Evolutionary conservation across 2,113 vertebrate genomes (phyloP).

Genomic region (Oncorhynchus gorbuscha): DNA sequence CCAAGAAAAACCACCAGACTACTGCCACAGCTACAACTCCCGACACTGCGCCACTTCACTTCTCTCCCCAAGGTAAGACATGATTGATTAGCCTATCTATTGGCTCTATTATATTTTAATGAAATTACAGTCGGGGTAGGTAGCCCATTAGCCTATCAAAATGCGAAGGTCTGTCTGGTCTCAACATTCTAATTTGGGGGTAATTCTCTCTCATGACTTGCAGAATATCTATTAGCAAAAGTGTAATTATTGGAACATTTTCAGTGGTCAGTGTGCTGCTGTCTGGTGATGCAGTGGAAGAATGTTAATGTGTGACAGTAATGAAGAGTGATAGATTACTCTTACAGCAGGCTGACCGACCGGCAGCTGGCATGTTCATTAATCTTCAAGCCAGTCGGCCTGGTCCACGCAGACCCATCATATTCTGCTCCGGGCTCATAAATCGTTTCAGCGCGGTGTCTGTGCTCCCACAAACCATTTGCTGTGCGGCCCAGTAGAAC

Average conservation of each 20-base stretch:
- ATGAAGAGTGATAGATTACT: constrained; percentile 98
- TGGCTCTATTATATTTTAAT: neutral
- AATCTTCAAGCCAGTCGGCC: constrained; percentile 86
- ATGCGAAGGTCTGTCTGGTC: neutral
- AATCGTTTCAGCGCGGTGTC: constrained; percentile 67
- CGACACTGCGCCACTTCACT: constrained; percentile 82
- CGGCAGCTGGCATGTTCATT: constrained; percentile 96
- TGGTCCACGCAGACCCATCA: constrained; percentile 81
- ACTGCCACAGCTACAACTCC: constrained; percentile 68
- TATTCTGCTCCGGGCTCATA: constrained; percentile 67
- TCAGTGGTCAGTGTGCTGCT: constrained; percentile 57
- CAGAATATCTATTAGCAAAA: neutral
- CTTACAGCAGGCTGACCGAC: constrained; percentile 76
- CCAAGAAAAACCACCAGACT: constrained; percentile 79
- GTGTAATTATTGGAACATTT: constrained; percentile 51
- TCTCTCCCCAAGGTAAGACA: constrained; percentile 98
- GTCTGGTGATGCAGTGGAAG: constrained; percentile 84
- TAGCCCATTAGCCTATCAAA: neutral
- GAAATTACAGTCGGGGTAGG: neutral
- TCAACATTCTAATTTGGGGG: neutral
- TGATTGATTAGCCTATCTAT: constrained; percentile 60
- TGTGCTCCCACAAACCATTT: constrained; percentile 59
- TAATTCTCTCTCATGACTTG: neutral
- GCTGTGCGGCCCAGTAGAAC: constrained; percentile 22
- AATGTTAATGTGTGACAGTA: constrained; percentile 95